Conservation (phyloP, 2,888 invertebrate species). For the Ethmia dodecea region DNA sequence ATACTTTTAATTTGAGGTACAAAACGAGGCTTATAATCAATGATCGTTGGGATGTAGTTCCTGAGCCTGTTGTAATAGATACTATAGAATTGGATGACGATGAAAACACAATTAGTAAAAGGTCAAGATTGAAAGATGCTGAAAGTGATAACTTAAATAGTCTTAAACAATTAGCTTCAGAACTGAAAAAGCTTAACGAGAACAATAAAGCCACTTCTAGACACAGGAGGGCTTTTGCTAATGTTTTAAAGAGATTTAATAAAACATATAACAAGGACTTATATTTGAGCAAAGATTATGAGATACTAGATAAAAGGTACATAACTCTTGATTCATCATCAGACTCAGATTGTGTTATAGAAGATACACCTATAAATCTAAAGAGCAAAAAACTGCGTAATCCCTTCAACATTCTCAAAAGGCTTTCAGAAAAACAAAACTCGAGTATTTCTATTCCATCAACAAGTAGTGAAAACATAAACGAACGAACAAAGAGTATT, state of each 20-base stretch:
- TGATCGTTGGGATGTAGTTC: slow-evolving; percentile 33
- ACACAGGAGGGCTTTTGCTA: slow-evolving; percentile 51
- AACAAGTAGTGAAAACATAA: slow-evolving; percentile 10
- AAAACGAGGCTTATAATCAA: slow-evolving; percentile 38
- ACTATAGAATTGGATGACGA: slow-evolving; percentile 56
- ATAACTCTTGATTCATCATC: slow-evolving; percentile 52
- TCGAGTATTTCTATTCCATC: slow-evolving; percentile 8
- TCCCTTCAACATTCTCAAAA: slow-evolving; percentile 56
- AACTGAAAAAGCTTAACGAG: slow-evolving; percentile 38
- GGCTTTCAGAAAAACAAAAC: slow-evolving; percentile 33
- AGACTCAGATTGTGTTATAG: slow-evolving; percentile 47
- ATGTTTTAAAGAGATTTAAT: slow-evolving; percentile 54
- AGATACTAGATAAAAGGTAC: slow-evolving; percentile 41
- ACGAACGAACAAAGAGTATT: slow-evolving; percentile 8
- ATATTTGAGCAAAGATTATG: slow-evolving; percentile 38
- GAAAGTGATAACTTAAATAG: slow-evolving; percentile 35
- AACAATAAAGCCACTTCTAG: slow-evolving; percentile 36
- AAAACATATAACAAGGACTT: slow-evolving; percentile 52
- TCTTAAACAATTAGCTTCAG: slow-evolving; percentile 39
- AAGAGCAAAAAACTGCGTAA: slow-evolving; percentile 47
- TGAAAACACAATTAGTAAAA: slow-evolving; percentile 39
- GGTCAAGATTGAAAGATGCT: slow-evolving; percentile 21
- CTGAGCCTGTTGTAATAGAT: slow-evolving; percentile 43
- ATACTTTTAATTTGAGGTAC: slow-evolving; percentile 49
- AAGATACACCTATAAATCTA: slow-evolving; percentile 22